Percentiles rank a stretch among this genome's conserved stretches.
phyloP scores from a whole-genome alignment of 2,888 invertebrate genomes.

The Cecidostiba fungosa region DNA sequence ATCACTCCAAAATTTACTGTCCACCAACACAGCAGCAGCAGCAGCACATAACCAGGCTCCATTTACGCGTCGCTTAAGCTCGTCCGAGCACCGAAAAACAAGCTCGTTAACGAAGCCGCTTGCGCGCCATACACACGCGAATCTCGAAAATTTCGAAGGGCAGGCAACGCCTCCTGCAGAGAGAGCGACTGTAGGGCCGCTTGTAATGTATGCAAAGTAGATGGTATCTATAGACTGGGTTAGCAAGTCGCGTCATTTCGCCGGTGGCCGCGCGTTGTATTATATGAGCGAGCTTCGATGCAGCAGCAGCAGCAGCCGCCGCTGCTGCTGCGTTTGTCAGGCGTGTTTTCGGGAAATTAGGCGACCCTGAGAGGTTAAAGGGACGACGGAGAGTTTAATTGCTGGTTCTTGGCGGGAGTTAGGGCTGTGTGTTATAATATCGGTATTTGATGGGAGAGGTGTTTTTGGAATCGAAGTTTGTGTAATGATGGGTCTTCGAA shows the following conservation, averaged over 20 bases:
- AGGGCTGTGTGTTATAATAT: neutral
- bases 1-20: neutral
- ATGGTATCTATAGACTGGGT: slow-evolving; percentile 68
- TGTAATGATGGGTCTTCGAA: neutral
- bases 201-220: slow-evolving; percentile 73
- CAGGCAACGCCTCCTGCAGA: slow-evolving; percentile 61
- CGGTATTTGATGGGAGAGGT: neutral
- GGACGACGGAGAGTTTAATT: neutral
- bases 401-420: neutral
- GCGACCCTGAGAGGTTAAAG: too few species aligned
- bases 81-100: slow-evolving; percentile 34
- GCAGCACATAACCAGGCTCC: neutral
- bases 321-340: neutral
- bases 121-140: neutral
- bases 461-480: neutral
- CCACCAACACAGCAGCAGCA: neutral
- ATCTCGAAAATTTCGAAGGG: slow-evolving; percentile 42
- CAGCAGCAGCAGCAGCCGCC: neutral
- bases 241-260: slow-evolving; percentile 27
- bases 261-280: neutral
- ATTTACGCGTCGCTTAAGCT: slow-evolving; percentile 45
- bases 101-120: slow-evolving; percentile 52
- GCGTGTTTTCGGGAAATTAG: neutral
- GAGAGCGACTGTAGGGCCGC: slow-evolving; percentile 57
- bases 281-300: slow-evolving; percentile 14